These are phyloP conservation scores for Junonia oenone DNA, from an alignment of 2,888 invertebrate genomes.

Conservation along the genomic window DNA sequence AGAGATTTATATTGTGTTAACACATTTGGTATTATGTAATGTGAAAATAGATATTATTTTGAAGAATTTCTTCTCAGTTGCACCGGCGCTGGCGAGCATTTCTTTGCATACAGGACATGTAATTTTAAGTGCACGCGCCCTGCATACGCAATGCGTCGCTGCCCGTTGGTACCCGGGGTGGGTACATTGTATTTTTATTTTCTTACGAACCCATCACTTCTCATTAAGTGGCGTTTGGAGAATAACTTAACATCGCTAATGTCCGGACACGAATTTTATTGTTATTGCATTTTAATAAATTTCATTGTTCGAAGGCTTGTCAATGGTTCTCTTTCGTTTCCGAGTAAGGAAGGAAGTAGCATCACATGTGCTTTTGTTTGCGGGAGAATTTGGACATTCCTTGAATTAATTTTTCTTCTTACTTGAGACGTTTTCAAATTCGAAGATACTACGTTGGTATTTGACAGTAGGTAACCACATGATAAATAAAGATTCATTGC, in stretches of 20 bases:
- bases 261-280: conserved; percentile 79
- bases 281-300: conserved; percentile 78
- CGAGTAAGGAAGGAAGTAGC: conserved; percentile 68
- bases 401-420: conserved; percentile 8
- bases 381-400: conserved; percentile 17
- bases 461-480: too few species aligned
- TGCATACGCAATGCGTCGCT: conserved; percentile 61
- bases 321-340: conserved; percentile 57
- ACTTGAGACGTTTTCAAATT: too few species aligned
- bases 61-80: conserved; percentile 46
- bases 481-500: too few species aligned
- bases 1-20: conserved; percentile 12
- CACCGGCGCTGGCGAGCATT: conserved; percentile 47
- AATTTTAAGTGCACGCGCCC: conserved; percentile 60
- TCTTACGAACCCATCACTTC: conserved; percentile 79
- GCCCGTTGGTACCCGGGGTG: conserved; percentile 49
- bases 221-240: conserved; percentile 78
- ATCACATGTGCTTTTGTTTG: conserved; percentile 43
- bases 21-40: background rate
- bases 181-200: conserved; percentile 72
- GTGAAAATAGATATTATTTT: conserved; percentile 32
- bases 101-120: conserved; percentile 72
- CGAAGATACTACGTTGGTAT: too few species aligned
- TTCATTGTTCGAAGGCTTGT: conserved; percentile 63
- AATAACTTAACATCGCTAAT: conserved; percentile 77